phyloP scores from a whole-genome alignment of 2,888 invertebrate genomes.

The Pocota personata region DNA sequence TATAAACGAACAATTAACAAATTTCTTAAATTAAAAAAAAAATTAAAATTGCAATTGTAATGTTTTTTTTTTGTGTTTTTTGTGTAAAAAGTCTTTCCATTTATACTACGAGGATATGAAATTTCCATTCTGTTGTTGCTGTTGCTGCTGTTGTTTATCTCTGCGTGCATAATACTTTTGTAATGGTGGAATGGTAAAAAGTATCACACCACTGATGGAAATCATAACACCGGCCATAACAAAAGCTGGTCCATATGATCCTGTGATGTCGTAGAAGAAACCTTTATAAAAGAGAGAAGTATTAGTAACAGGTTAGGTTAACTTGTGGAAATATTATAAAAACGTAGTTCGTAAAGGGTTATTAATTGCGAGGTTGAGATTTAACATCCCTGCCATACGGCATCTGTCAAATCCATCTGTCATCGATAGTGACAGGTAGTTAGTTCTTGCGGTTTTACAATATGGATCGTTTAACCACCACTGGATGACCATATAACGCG shows the following conservation, averaged over 20 bases:
- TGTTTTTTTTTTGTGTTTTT: not conserved
- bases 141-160: conserved; percentile 31
- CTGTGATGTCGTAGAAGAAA: conserved; percentile 90
- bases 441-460: too few relatives aligned
- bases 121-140: conserved; percentile 53
- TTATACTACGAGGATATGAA: conserved; percentile 35
- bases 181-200: conserved; percentile 91
- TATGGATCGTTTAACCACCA: too few relatives aligned
- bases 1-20: not conserved
- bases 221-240: conserved; percentile 93
- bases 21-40: conserved; percentile 3
- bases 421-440: too few relatives aligned
- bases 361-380: too few relatives aligned
- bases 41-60: not conserved
- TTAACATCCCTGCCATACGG: too few relatives aligned
- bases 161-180: conserved; percentile 83
- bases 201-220: conserved; percentile 92
- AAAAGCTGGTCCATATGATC: conserved; percentile 94
- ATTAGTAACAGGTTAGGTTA: not conserved
- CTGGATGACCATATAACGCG: too few relatives aligned
- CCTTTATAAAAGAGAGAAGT: conserved; percentile 85
- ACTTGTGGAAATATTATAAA: not conserved
- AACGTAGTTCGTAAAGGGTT: too few relatives aligned
- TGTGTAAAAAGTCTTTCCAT: not conserved
- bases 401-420: too few relatives aligned